phyloP scores from a whole-genome alignment of 23 tunicate genomes.

The Styela plicata region DNA sequence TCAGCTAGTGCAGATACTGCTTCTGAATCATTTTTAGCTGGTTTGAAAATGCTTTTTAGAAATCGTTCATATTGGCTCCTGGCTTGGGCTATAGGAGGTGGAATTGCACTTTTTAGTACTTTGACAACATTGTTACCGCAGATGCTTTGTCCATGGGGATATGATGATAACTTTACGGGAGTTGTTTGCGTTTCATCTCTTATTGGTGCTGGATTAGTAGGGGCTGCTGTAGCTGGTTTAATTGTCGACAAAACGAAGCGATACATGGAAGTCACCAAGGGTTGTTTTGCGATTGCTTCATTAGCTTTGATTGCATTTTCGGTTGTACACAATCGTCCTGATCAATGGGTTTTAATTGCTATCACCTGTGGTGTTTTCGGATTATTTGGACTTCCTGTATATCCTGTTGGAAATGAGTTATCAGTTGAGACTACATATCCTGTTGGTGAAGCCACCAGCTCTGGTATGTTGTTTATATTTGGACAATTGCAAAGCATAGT shows the following conservation, averaged over 20 bases:
- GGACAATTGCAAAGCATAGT: conserved; percentile 67
- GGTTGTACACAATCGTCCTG: conserved; percentile 35
- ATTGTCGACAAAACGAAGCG: conserved; percentile 39
- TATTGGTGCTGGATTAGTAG: conserved; percentile 48
- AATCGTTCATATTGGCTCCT: conserved; percentile 55
- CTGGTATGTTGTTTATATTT: conserved; percentile 49
- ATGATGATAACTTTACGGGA: conserved; percentile 50
- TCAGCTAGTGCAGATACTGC: conserved; percentile 47
- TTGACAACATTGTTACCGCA: conserved; percentile 56
- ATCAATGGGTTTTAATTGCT: conserved; percentile 34
- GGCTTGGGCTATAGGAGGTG: conserved; percentile 44
- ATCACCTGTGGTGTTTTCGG: conserved; percentile 42
- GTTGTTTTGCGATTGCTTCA: conserved; percentile 36
- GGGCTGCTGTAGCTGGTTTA: conserved; percentile 41
- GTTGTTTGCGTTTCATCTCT: conserved; percentile 53
- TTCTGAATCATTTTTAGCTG: conserved; percentile 38
- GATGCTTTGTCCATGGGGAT: conserved; percentile 80
- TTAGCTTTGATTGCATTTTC: conserved; percentile 64
- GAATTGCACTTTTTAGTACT: conserved; percentile 52
- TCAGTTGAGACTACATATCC: conserved; percentile 71
- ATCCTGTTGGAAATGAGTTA: conserved; percentile 65
- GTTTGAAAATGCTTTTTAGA: conserved; percentile 32
- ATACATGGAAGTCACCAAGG: conserved; percentile 21
- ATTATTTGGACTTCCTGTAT: conserved; percentile 58
- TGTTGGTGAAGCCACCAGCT: conserved; percentile 52